phyloP scores from a whole-genome alignment of 1,140 invertebrate genomes.

The Drosophila seguyi region DNA sequence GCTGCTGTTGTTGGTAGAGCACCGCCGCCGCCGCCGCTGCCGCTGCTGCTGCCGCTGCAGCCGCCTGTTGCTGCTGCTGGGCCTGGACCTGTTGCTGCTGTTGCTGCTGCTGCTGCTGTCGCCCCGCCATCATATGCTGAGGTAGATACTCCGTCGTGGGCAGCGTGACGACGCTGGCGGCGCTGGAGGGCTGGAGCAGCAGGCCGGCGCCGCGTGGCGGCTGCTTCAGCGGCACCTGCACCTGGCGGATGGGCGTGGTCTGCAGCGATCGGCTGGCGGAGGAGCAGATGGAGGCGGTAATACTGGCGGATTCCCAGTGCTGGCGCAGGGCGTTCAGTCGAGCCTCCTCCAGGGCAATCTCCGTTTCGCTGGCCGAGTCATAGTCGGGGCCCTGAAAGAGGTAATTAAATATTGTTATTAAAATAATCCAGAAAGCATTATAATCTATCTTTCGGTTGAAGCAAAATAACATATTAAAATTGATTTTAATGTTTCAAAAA shows the following conservation, averaged over 20 bases:
- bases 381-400: slow-evolving; percentile 89
- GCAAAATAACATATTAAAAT: background rate
- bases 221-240: slow-evolving; percentile 66
- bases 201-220: slow-evolving; percentile 30
- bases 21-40: slow-evolving; percentile 50
- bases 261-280: slow-evolving; percentile 83
- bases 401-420: background rate
- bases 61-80: slow-evolving; percentile 48
- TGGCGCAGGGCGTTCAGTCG: slow-evolving; percentile 87
- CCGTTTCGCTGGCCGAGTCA: slow-evolving; percentile 89
- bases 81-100: slow-evolving; percentile 57
- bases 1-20: slow-evolving; percentile 61
- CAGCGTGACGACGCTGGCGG: slow-evolving; percentile 38
- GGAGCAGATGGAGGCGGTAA: slow-evolving; percentile 86
- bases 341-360: slow-evolving; percentile 87
- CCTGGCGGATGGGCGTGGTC: slow-evolving; percentile 81
- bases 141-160: slow-evolving; percentile 78
- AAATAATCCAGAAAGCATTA: background rate
- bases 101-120: slow-evolving; percentile 57
- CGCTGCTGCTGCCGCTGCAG: slow-evolving; percentile 59
- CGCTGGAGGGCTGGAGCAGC: slow-evolving; percentile 59
- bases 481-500: background rate
- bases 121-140: slow-evolving; percentile 71
- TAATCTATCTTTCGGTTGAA: background rate
- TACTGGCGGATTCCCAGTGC: slow-evolving; percentile 88